Evolutionary conservation across 2,113 vertebrate genomes (phyloP).

Genomic region (Stegostoma tigrinum): DNA sequence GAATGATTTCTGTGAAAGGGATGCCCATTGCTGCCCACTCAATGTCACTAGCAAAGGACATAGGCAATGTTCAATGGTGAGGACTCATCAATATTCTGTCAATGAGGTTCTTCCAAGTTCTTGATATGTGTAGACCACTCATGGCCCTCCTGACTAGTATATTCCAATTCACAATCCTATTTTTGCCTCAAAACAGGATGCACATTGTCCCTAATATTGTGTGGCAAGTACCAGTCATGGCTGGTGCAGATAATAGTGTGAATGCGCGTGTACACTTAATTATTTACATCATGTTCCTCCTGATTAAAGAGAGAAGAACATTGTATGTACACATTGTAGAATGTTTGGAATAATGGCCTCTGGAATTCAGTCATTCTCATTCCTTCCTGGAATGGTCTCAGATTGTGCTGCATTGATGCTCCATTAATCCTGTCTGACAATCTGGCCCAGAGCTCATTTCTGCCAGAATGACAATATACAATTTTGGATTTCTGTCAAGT

Average conservation of each 20-base stretch:
- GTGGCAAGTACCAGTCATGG: not conserved
- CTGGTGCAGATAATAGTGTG: not conserved
- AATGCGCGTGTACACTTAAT: not conserved
- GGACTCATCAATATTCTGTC: not conserved
- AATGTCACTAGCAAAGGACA: not conserved
- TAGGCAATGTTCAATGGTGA: not conserved
- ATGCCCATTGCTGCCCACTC: not conserved
- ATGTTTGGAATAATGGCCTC: not conserved
- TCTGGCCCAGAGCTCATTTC: not conserved
- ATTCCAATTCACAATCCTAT: not conserved
- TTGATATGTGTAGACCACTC: not conserved
- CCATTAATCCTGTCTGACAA: slow-evolving; percentile 26
- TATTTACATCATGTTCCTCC: not conserved
- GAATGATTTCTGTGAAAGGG: not conserved
- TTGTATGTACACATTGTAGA: not conserved
- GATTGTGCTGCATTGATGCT: not conserved
- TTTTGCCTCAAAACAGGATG: not conserved
- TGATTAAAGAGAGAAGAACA: not conserved
- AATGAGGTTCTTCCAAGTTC: not conserved
- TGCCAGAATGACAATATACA: not conserved
- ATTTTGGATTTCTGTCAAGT: not conserved
- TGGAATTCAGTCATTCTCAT: not conserved
- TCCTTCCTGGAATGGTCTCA: not conserved
- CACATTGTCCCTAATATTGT: not conserved
- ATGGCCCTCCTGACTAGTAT: not conserved